phyloP scores from a whole-genome alignment of 2,113 vertebrate genomes.

The Rissa tridactyla region DNA sequence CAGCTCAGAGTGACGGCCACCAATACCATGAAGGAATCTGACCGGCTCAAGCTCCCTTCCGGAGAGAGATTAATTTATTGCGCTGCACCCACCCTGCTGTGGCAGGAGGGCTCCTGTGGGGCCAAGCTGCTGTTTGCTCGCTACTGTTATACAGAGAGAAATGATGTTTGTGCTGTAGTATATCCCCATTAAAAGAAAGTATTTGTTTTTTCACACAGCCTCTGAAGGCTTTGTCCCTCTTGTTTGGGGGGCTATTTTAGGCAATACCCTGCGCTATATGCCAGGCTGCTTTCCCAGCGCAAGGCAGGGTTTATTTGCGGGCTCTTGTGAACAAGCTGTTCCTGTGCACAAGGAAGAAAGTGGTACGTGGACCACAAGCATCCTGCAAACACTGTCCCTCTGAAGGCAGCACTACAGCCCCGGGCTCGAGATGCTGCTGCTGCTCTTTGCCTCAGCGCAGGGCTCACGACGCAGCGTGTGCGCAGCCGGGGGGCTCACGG shows the following conservation, averaged over 20 bases:
- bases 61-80: not conserved
- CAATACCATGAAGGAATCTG: not conserved
- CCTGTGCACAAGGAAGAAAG: not conserved
- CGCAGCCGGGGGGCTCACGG: fast-evolving
- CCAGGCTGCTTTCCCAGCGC: not conserved
- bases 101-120: not conserved
- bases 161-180: not conserved
- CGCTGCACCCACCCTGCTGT: not conserved
- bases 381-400: too few relatives aligned
- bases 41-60: not conserved
- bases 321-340: not conserved
- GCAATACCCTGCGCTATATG: fast-evolving
- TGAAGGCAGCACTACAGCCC: not conserved
- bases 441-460: not conserved
- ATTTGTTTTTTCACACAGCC: not conserved
- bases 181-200: not conserved
- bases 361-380: not conserved
- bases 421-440: not conserved
- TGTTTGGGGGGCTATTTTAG: not conserved
- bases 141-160: not conserved
- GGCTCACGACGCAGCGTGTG: fast-evolving
- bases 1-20: not conserved
- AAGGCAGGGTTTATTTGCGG: not conserved
- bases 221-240: not conserved
- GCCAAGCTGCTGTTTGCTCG: not conserved